These are phyloP conservation scores for Subacronicta megacephala DNA, from an alignment of 2,888 invertebrate genomes.

Conservation along the genomic window DNA sequence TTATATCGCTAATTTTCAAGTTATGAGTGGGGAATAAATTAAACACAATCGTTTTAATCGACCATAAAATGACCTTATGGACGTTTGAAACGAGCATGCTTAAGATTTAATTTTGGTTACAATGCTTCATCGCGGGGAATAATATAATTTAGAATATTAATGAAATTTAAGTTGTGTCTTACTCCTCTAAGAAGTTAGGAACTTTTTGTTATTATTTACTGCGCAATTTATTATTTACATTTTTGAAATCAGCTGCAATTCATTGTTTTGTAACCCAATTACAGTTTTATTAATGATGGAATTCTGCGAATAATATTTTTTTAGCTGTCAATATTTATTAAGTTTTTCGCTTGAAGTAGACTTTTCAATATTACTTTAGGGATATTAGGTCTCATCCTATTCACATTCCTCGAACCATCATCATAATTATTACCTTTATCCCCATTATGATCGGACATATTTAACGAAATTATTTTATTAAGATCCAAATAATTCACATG, in stretches of 20 bases:
- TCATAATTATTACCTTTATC: too few species aligned
- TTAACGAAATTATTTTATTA: too few species aligned
- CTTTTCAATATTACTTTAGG: too few species aligned
- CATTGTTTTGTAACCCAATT: too few species aligned
- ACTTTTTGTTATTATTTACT: slow-evolving; percentile 4
- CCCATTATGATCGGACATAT: too few species aligned
- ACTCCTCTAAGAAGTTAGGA: slow-evolving; percentile 13
- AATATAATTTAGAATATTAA: background rate
- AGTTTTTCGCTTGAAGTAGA: too few species aligned
- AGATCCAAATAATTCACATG: background rate
- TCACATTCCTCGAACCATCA: too few species aligned
- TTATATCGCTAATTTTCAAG: slow-evolving; percentile 35
- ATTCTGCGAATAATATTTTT: slow-evolving; percentile 4
- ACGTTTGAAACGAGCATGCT: too few species aligned
- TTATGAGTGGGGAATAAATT: slow-evolving; percentile 41
- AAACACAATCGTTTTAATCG: slow-evolving; percentile 32
- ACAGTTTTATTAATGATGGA: background rate
- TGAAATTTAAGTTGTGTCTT: slow-evolving; percentile 18
- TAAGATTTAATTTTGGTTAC: slow-evolving; percentile 29
- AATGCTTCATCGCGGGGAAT: slow-evolving; percentile 14
- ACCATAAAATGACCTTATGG: slow-evolving; percentile 45
- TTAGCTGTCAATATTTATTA: too few species aligned
- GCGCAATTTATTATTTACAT: too few species aligned
- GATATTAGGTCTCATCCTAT: too few species aligned
- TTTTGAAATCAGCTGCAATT: too few species aligned